phyloP scores from a whole-genome alignment of 35 echinoderm and acorn worm genomes.

The Heliocidaris tuberculata region DNA sequence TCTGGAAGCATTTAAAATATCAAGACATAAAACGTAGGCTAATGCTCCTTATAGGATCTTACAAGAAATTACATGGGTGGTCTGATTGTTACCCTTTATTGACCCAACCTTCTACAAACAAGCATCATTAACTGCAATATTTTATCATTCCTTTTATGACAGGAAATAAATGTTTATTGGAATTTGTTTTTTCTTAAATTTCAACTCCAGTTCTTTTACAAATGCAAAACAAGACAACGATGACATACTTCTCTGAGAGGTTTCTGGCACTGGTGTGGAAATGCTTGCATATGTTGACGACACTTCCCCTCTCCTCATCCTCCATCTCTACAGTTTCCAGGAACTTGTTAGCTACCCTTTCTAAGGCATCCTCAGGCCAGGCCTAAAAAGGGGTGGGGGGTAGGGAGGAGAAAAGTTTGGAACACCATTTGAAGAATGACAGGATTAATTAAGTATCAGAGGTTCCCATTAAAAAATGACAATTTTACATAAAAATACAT shows the following conservation, averaged over 20 bases:
- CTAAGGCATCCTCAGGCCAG: slow-evolving; percentile 97
- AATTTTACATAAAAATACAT: no score
- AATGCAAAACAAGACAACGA: background rate
- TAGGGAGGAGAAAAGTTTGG: background rate
- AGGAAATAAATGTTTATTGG: no score
- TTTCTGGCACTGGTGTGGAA: slow-evolving; percentile 96
- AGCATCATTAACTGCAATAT: background rate
- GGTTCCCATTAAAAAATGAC: no score
- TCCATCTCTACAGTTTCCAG: slow-evolving; percentile 98
- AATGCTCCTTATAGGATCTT: background rate
- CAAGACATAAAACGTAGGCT: background rate
- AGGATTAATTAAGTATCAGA: no score
- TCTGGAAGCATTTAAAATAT: background rate
- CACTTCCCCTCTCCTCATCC: slow-evolving; percentile 81
- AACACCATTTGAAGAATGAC: background rate
- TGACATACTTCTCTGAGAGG: slow-evolving; percentile 78
- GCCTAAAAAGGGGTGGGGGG: slow-evolving; percentile 62
- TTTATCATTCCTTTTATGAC: no score
- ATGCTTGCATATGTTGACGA: slow-evolving; percentile 88
- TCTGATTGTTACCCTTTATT: background rate
- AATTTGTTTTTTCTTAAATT: no score
- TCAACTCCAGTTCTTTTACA: no score
- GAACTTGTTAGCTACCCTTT: slow-evolving; percentile 93
- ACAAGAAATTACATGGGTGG: background rate
- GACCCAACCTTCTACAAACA: background rate